Conservation (phyloP, 2,888 invertebrate genomes). For the Lamellibrachia columna region DNA sequence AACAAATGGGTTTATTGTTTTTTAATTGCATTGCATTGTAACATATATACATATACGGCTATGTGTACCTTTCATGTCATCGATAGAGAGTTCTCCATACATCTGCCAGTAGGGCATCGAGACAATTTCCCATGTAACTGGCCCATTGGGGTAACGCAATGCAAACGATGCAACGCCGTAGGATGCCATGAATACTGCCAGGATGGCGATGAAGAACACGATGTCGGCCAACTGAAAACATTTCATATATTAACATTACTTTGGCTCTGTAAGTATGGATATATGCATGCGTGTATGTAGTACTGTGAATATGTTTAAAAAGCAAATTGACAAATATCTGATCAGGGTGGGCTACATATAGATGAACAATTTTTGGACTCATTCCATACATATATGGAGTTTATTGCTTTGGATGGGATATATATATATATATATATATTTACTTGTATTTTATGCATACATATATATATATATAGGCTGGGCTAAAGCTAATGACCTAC, state of each 20-base stretch:
- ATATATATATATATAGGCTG: background rate
- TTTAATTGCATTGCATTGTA: background rate
- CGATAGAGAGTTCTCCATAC: conserved; percentile 66
- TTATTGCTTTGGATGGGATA: no score
- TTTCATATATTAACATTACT: background rate
- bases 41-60: background rate
- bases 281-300: background rate
- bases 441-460: background rate
- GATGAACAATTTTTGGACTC: no score
- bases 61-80: conserved; percentile 54
- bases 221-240: conserved; percentile 58
- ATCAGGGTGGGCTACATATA: no score
- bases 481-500: conserved; percentile 45
- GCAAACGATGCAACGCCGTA: conserved; percentile 66
- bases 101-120: conserved; percentile 67
- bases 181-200: conserved; percentile 64
- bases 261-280: no score
- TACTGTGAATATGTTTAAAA: background rate
- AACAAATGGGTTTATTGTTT: no score
- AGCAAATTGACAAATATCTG: no score
- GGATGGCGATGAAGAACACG: conserved; percentile 63
- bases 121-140: conserved; percentile 54
- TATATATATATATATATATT: background rate
- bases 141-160: conserved; percentile 62
- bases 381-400: no score